These are phyloP conservation scores for Dicrurus megarhynchus DNA, from an alignment of 2,113 vertebrate species.

Conservation along the genomic window DNA sequence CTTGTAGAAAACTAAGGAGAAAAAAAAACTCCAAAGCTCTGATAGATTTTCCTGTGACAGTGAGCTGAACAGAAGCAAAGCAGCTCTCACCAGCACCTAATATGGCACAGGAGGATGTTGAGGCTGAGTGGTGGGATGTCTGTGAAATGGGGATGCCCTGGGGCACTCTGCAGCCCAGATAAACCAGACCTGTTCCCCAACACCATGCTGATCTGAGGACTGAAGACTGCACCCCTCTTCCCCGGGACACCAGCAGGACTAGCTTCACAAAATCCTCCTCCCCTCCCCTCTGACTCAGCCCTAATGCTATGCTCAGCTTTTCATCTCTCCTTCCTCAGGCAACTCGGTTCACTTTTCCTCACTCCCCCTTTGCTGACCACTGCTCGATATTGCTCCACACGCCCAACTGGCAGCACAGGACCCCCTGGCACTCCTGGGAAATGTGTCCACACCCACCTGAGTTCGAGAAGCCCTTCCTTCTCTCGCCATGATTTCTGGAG, in stretches of 20 bases:
- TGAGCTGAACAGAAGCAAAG: background rate
- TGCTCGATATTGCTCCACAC: background rate
- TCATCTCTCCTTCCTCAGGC: background rate
- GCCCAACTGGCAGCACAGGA: background rate
- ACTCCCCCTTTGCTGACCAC: background rate
- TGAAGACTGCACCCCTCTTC: background rate
- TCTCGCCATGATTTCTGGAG: background rate
- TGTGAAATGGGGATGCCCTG: background rate
- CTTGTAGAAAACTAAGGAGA: background rate
- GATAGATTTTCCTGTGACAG: background rate
- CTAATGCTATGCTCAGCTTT: constrained; percentile 19
- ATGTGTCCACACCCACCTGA: background rate
- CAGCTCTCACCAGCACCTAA: background rate
- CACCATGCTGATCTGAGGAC: background rate
- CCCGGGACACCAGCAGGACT: background rate
- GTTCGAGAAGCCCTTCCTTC: rapidly evolving
- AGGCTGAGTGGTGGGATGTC: background rate
- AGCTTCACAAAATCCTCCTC: background rate
- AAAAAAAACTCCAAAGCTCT: background rate
- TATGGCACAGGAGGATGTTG: rapidly evolving
- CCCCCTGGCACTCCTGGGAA: rapidly evolving
- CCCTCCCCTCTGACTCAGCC: constrained; percentile 38
- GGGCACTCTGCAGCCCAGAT: background rate
- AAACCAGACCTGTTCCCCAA: background rate
- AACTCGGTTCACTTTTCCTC: background rate